These are phyloP conservation scores for Episyrphus balteatus DNA, from an alignment of 1,140 invertebrate species.

Conservation along the genomic window DNA sequence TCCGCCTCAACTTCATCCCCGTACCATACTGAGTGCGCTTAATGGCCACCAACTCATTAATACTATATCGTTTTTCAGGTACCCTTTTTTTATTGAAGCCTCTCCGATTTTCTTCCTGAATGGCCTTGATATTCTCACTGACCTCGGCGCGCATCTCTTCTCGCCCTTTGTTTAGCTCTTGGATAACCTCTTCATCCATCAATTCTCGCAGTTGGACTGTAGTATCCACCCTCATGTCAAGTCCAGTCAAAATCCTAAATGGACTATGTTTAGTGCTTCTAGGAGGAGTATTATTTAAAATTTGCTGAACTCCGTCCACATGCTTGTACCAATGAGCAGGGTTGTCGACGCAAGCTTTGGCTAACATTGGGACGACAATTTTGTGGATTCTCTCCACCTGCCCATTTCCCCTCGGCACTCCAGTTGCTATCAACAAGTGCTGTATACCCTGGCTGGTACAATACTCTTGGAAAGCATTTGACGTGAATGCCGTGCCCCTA, in stretches of 20 bases:
- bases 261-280: conserved; percentile 23
- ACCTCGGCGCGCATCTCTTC: conserved; percentile 5
- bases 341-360: conserved; percentile 19
- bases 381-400: conserved; percentile 24
- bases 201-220: conserved; percentile 11
- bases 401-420: conserved; percentile 23
- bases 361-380: conserved; percentile 18
- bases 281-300: conserved; percentile 24
- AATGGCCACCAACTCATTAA: conserved; percentile 31
- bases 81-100: conserved; percentile 22
- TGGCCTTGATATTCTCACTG: conserved; percentile 20
- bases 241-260: conserved; percentile 25
- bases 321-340: conserved; percentile 23
- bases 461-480: conserved; percentile 16
- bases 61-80: conserved; percentile 13
- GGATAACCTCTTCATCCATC: conserved; percentile 18
- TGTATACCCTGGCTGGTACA: conserved; percentile 16
- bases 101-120: conserved; percentile 28
- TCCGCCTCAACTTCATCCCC: conserved; percentile 23
- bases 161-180: conserved; percentile 9
- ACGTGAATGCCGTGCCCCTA: conserved; percentile 31
- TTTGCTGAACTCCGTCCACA: conserved; percentile 17
- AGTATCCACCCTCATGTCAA: conserved; percentile 17
- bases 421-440: conserved; percentile 19
- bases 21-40: conserved; percentile 28